Evolutionary conservation across 2,888 invertebrate species (phyloP), one percentile per base, ranked within the genome.

Genomic region (Priocnemis perturbator): DNA sequence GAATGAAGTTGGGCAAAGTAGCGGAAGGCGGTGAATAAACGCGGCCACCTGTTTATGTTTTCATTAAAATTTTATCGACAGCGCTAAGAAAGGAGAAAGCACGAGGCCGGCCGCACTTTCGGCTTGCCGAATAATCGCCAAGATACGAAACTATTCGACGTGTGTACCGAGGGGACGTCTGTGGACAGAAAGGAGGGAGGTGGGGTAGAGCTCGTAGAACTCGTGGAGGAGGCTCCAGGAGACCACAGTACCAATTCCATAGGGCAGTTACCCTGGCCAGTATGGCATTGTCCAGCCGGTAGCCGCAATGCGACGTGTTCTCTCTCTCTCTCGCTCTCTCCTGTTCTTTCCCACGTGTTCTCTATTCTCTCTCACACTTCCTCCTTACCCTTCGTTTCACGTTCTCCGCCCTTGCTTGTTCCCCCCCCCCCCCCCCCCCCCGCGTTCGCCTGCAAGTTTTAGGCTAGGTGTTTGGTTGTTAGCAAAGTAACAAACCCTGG

Each of bases 381-480:
- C 58, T 65, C 26, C 45, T 19, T 57, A 11, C 2, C 50, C 30
- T 56, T 53, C 23, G 5, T 19, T 3, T 14, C 52, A 47, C 19
- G 30, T 21, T 30, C 63, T 58, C 23, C 9, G 20, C 0, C 52
- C 47, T 52, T 26, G 20, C 17, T 48, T 4, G n/a, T n/a, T n/a
- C 64, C 58, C 45, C 56, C 59, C 73, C 74, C 71, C 69, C 23
- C 67, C 55, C 64, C 58, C 45, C 56, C 59, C 73, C 74, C 71
- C 69, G 72, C 55, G 61, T 55, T 69, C 65, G 75, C 73, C 69
- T 69, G 76, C 79, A 79, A 87, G 82, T 87, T 87, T 85, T 84
- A 81, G 82, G 82, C 79, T 73, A 81, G 83, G 74, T 85, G 83
- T 87, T 84, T 83, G 83, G 78, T 85, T 86, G 87, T 87, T 87